Conservation (phyloP, 2,797 vertebrate species). For the Cirrhinus molitorella region DNA sequence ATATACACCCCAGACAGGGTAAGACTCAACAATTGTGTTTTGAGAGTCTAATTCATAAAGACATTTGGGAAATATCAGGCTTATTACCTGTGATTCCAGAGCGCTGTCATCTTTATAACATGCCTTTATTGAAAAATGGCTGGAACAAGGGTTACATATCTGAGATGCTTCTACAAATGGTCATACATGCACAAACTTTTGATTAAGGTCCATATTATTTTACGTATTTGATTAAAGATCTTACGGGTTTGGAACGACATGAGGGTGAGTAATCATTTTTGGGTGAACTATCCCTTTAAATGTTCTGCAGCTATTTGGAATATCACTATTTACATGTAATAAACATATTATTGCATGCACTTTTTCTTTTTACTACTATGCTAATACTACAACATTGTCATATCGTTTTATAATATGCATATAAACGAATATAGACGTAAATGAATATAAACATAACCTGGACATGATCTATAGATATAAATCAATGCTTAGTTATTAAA, state of each 20-base stretch:
- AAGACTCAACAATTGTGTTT: slow-evolving; percentile 21
- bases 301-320: background rate
- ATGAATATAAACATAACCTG: background rate
- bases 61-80: slow-evolving; percentile 27
- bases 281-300: background rate
- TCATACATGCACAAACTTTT: background rate
- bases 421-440: background rate
- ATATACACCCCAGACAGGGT: slow-evolving; percentile 33
- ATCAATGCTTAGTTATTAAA: background rate
- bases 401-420: background rate
- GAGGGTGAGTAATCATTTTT: too few species aligned
- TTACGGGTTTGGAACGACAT: too few species aligned
- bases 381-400: background rate
- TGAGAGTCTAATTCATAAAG: slow-evolving; percentile 20
- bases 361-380: background rate
- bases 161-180: background rate
- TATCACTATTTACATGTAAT: background rate
- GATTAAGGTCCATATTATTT: background rate
- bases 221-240: too few species aligned
- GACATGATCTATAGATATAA: background rate
- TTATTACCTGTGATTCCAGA: slow-evolving; percentile 10
- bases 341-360: background rate
- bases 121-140: background rate
- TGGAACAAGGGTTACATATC: background rate
- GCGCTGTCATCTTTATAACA: slow-evolving; percentile 3